These are phyloP conservation scores for Drosophila simulans DNA, from an alignment of 1,140 invertebrate species.

Conservation along the genomic window DNA sequence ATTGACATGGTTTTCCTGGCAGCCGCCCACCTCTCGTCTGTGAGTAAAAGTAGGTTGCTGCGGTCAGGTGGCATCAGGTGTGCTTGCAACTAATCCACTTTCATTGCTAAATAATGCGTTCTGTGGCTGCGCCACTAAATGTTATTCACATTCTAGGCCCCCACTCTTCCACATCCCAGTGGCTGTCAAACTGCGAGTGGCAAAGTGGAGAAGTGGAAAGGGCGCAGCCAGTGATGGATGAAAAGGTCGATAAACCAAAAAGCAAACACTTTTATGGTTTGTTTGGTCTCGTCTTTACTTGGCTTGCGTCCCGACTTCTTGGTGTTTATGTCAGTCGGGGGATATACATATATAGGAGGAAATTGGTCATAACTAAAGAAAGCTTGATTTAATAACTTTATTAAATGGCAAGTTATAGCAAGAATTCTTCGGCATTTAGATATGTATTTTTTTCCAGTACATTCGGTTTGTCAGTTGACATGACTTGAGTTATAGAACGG, in stretches of 20 bases:
- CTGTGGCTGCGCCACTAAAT: constrained; percentile 42
- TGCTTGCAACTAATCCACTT: constrained; percentile 68
- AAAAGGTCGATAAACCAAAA: constrained; percentile 54
- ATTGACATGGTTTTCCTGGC: constrained; percentile 67
- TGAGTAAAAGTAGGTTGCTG: constrained; percentile 64
- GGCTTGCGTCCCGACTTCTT: constrained; percentile 8
- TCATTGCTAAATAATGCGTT: constrained; percentile 73
- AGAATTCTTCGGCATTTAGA: background rate
- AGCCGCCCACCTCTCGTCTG: constrained; percentile 13
- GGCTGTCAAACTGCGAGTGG: constrained; percentile 31
- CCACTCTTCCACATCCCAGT: background rate
- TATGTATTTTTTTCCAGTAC: background rate
- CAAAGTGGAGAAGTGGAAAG: background rate
- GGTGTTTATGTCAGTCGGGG: constrained; percentile 7
- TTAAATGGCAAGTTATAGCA: background rate
- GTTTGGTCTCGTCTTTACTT: constrained; percentile 27
- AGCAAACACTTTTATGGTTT: constrained; percentile 77
- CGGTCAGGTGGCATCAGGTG: constrained; percentile 32
- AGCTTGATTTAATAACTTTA: constrained; percentile 13
- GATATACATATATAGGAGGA: background rate
- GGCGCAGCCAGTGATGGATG: constrained; percentile 48
- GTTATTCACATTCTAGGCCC: constrained; percentile 26
- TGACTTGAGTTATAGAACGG: constrained; percentile 41
- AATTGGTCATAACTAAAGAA: background rate
- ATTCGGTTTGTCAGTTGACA: constrained; percentile 27